phyloP scores from a whole-genome alignment of 2,113 vertebrate species.

The Copsychus sechellarum region DNA sequence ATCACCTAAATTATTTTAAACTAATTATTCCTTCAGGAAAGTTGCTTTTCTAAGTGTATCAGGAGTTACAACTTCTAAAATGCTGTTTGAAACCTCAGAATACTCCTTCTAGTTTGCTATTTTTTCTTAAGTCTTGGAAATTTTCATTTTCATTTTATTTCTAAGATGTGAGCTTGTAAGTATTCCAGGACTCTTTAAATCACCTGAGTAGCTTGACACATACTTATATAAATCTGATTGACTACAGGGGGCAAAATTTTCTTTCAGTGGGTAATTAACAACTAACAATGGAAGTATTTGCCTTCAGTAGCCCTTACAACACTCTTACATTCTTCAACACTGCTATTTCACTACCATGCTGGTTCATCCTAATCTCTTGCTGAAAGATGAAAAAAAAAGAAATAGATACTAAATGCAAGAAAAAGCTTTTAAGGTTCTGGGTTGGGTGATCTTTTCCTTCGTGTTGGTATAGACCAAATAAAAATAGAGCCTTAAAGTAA shows the following conservation, averaged over 20 bases:
- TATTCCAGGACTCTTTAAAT: background rate
- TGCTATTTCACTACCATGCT: background rate
- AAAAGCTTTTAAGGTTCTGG: background rate
- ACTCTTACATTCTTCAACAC: background rate
- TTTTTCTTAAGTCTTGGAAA: background rate
- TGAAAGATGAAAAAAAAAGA: background rate
- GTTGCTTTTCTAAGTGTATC: background rate
- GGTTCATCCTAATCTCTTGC: background rate
- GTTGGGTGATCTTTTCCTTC: background rate
- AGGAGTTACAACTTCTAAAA: background rate
- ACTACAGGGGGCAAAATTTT: background rate
- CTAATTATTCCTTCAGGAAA: background rate
- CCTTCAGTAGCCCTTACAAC: background rate
- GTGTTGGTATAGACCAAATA: background rate
- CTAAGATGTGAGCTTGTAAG: background rate
- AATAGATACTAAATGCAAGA: background rate
- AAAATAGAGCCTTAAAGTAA: background rate
- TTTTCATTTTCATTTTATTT: background rate
- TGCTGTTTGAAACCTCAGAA: background rate
- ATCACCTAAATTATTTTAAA: background rate
- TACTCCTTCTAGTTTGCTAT: background rate
- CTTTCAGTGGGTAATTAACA: background rate
- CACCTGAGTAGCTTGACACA: background rate
- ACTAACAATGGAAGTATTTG: background rate
- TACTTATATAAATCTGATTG: background rate